Evolutionary conservation across 2,797 vertebrate species (phyloP).

Genomic region (Chelonia mydas): DNA sequence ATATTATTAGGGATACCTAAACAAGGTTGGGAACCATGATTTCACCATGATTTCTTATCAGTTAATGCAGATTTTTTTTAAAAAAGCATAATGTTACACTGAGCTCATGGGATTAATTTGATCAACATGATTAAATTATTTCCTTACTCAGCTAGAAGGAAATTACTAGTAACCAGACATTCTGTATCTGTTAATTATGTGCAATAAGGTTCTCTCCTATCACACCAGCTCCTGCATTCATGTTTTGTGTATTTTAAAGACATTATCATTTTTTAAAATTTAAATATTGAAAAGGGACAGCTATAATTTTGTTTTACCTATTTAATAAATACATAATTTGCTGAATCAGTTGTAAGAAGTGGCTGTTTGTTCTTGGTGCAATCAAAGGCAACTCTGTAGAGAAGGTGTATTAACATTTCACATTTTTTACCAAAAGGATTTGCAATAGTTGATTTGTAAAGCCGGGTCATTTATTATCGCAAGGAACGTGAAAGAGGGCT

Average conservation of each 20-base stretch:
- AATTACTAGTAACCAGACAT: constrained; percentile 93
- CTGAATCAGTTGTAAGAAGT: constrained; percentile 56
- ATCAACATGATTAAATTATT: constrained; percentile 95
- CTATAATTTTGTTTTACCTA: constrained; percentile 73
- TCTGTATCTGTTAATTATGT: constrained; percentile 90
- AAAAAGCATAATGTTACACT: constrained; percentile 85
- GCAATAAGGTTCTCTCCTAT: constrained; percentile 84
- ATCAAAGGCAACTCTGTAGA: constrained; percentile 32
- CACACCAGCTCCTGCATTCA: constrained; percentile 80
- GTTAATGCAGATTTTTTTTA: constrained; percentile 77
- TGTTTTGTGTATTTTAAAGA: constrained; percentile 79
- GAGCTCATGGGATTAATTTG: constrained; percentile 91
- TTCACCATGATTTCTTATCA: constrained; percentile 86
- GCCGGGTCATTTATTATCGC: constrained; percentile 27
- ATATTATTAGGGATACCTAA: constrained; percentile 74
- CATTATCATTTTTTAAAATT: constrained; percentile 77
- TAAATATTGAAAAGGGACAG: constrained; percentile 77
- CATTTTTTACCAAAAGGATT: not conserved
- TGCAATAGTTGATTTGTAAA: constrained; percentile 3
- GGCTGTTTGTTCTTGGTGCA: constrained; percentile 62
- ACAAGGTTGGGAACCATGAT: constrained; percentile 67
- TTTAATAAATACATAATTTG: constrained; percentile 73
- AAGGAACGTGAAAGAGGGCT: constrained; percentile 4
- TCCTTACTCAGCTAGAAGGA: constrained; percentile 91
- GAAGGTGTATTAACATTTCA: constrained; percentile 18